These are phyloP conservation scores for Symphodus melops DNA, from an alignment of 2,113 vertebrate species.

Conservation along the genomic window DNA sequence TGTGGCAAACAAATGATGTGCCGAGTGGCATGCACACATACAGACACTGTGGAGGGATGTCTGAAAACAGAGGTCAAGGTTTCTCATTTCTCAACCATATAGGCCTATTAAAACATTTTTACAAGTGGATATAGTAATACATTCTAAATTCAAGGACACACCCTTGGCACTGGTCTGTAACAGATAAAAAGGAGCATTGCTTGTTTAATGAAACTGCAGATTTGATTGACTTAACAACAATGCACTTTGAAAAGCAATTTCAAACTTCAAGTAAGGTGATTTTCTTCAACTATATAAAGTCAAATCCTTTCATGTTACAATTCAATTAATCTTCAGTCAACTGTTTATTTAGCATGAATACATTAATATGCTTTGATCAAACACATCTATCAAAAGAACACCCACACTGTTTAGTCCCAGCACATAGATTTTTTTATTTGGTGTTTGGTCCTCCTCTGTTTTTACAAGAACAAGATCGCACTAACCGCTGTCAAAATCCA, in stretches of 20 bases:
- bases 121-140: slow-evolving; percentile 17
- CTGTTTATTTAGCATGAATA: slow-evolving; percentile 18
- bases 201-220: slow-evolving; percentile 7
- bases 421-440: slow-evolving; percentile 10
- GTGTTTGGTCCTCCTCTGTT: slow-evolving; percentile 48
- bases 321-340: slow-evolving; percentile 14
- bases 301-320: slow-evolving; percentile 11
- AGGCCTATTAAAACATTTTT: slow-evolving; percentile 21
- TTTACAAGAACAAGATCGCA: slow-evolving; percentile 46
- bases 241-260: background rate
- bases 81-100: slow-evolving; percentile 33
- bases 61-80: slow-evolving; percentile 49
- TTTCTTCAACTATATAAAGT: background rate
- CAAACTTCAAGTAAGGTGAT: background rate
- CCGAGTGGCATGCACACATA: slow-evolving; percentile 41
- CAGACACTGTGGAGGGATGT: slow-evolving; percentile 25
- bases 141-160: background rate
- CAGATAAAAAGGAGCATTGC: slow-evolving; percentile 5
- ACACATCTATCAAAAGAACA: slow-evolving; percentile 7
- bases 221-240: background rate
- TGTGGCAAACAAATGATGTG: slow-evolving; percentile 66
- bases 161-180: background rate
- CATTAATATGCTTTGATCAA: slow-evolving; percentile 10
- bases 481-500: slow-evolving; percentile 28
- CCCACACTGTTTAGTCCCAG: slow-evolving; percentile 30